Base-by-base conservation (phyloP, 2,113 vertebrate species). In the Aspidoscelis tigris region DNA sequence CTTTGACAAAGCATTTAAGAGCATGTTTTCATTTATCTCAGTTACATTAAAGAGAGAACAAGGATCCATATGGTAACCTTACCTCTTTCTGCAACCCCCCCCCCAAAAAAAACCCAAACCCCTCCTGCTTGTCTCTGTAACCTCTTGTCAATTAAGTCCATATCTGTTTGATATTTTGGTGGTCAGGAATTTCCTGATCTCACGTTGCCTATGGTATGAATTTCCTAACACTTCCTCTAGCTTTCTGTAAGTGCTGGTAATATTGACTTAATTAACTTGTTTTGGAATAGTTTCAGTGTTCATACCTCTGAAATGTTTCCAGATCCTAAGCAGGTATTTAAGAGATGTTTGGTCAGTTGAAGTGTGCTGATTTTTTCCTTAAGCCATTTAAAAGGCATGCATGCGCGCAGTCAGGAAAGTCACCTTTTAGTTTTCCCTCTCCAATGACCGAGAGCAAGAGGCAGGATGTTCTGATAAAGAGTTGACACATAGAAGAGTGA, bases 21-120 rank as follows among this genome's bases (percentile, higher is more conserved):
- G 44, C 74, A 76, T 85, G 87, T 90, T 92, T 94, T 91, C 86
- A 89, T 88, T 94, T 89, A 84, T n/a, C 78, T 87, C 87, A 87
- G 70, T 78, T 53, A 81, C 68, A 80, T 58, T 87, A 61, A 20
- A 50, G n/a, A 77, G 44, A 80, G 44, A 80, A 65, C 89, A 87
- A 76, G 90, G 2, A 91, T 91, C 87, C 88, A 93, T 82, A 91
- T 86, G 91, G 73, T 86, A 90, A 88, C 81, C 84, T 92, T 90
- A 84, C 87, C 77, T 66, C 88, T 81, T 85, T 33, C 33, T 33
- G 33, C 33, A 33, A 33, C 33, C 33, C 33, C 33, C 33, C 33
- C 33, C 33, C 33, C 1, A 33, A 33, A 64, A 64, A 64, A 64
- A 66, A 22, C 64, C 33, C 33, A 33, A 66, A 24, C 64, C 61